A percentile compares a stretch with the other conserved stretches of the same genome.
These are phyloP conservation scores for Pollenia amentaria DNA, from an alignment of 2,888 invertebrate genomes.

Conservation along the genomic window DNA sequence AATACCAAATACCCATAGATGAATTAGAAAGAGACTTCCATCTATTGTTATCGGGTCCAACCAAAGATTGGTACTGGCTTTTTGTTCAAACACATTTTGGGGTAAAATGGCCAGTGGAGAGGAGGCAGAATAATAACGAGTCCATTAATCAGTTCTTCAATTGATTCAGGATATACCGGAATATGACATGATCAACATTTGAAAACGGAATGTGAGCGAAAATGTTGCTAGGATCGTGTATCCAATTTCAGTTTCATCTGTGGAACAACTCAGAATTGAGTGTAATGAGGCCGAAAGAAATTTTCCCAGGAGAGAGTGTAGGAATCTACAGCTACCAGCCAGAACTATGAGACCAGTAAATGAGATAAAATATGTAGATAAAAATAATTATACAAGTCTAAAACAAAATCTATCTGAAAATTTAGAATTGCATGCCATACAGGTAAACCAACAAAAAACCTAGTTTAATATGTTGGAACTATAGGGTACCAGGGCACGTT, in stretches of 20 bases:
- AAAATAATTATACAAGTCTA: neutral
- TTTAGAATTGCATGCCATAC: too few relatives aligned
- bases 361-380: neutral
- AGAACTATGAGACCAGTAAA: neutral
- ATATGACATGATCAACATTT: conserved; percentile 25
- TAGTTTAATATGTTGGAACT: conserved; percentile 27
- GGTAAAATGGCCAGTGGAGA: conserved; percentile 46
- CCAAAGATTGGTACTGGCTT: conserved; percentile 59
- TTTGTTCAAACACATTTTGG: conserved; percentile 21
- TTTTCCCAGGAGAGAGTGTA: neutral
- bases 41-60: conserved; percentile 16
- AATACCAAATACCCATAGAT: conserved; percentile 13
- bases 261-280: conserved; percentile 30
- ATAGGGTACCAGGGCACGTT: conserved; percentile 7
- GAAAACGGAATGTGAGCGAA: neutral
- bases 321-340: neutral
- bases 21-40: conserved; percentile 46
- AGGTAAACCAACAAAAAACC: neutral
- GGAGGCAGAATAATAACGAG: conserved; percentile 40
- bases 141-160: conserved; percentile 32
- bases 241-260: conserved; percentile 5
- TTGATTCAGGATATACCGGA: neutral
- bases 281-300: conserved; percentile 32
- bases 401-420: neutral
- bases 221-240: conserved; percentile 20